Evolutionary conservation across 2,888 invertebrate genomes (phyloP), one percentile per base, ranked within the genome.

Genomic region (Saturnia japonica): DNA sequence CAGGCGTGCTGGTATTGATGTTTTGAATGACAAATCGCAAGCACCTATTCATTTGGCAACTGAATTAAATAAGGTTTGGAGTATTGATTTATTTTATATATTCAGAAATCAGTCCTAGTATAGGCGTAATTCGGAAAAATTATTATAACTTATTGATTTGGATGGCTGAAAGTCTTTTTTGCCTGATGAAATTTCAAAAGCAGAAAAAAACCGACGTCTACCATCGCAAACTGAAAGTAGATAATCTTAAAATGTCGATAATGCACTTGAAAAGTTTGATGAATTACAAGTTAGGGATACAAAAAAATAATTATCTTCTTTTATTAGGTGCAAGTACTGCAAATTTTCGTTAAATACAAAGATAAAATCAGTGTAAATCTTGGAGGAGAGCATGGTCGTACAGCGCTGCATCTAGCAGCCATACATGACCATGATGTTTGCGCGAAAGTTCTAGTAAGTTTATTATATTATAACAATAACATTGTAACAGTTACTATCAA

Each of bases 381-480:
- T 77, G 96, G 96, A 0, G 98, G 97, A 0, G 96, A 96, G 81
- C 96, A 97, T 76, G 97, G 97, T 0, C 93, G 97, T 42, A 97
- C 97, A 0, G 97, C 98, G 0, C 93, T 98, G 0, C 98, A 98
- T 83, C 95, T 97, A 74, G 97, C 98, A 0, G 98, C 98, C 11
- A 97, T 97, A 71, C 96, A 96, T 79, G 97, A 98, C 86, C 96
- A 97, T 82, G 97, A 97, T 74, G 95, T 96, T 79, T 97, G 97
- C 85, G 97, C 97, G 19, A 94, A 96, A 82, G 95, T 97, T 76
- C 90, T 98, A 95, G 98, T 98, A 94, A 94, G 73, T 74, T 60
- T 28, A 14, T 60, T 14, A 12, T 28, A 14, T 28, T 28, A 60
- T 60, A 28, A 60, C 22, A 22, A n/a, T n/a, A n/a, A n/a, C n/a